Evolutionary conservation across 2,888 invertebrate genomes (phyloP).

Genomic region (Diarsia mendica): DNA sequence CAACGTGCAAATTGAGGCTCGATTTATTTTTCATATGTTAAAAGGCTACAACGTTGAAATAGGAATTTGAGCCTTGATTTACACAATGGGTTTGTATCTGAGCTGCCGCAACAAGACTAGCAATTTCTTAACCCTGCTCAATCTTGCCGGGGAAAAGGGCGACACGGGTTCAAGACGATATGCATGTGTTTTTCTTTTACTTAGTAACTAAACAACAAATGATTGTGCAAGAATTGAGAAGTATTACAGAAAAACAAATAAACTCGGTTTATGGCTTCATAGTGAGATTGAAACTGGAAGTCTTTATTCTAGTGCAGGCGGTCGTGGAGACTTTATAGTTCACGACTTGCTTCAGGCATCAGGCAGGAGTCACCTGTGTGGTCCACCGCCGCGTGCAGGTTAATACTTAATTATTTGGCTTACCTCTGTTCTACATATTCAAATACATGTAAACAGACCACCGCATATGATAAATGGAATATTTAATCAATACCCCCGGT

Average conservation of each 20-base stretch:
- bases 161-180: constrained; percentile 31
- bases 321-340: constrained; percentile 80
- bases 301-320: constrained; percentile 80
- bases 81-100: constrained; percentile 14
- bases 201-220: constrained; percentile 30
- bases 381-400: constrained; percentile 74
- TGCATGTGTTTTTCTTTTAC: constrained; percentile 2
- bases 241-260: constrained; percentile 75
- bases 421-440: constrained; percentile 53
- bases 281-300: constrained; percentile 80
- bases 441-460: constrained; percentile 28
- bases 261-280: constrained; percentile 81
- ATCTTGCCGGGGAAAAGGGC: constrained; percentile 19
- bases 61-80: constrained; percentile 14
- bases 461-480: constrained; percentile 35
- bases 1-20: neutral
- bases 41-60: constrained; percentile 1
- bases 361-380: constrained; percentile 81
- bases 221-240: constrained; percentile 63
- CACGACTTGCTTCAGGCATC: constrained; percentile 85
- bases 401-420: constrained; percentile 73
- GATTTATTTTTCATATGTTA: constrained; percentile 9
- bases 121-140: constrained; percentile 40
- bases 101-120: constrained; percentile 16
- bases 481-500: constrained; percentile 41